A percentile compares a stretch with the other conserved stretches of the same genome.
Conservation (phyloP, 2,113 vertebrate species). For the Colius striatus region DNA sequence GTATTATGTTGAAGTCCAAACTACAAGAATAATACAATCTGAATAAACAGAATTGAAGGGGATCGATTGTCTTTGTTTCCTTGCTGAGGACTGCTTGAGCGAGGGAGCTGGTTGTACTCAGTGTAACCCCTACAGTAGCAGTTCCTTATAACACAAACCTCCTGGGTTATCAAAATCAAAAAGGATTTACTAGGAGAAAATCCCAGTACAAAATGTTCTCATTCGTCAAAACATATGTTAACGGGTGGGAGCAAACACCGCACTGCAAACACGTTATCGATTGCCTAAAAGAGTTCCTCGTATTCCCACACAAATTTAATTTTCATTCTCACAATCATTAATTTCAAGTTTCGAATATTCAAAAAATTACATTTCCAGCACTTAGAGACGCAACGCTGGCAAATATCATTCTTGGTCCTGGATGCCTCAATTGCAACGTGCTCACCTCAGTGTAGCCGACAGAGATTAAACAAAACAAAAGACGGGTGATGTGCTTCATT, state of each 20-base stretch:
- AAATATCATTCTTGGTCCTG: neutral
- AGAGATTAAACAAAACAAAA: conserved; percentile 41
- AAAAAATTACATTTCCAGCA: neutral
- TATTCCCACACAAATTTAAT: neutral
- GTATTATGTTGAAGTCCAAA: conserved; percentile 58
- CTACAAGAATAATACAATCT: neutral
- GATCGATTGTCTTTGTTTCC: conserved; percentile 23
- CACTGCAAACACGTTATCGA: accelerated
- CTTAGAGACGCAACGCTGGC: neutral
- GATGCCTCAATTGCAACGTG: neutral
- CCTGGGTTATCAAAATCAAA: neutral
- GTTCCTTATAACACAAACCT: neutral
- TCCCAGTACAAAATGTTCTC: neutral
- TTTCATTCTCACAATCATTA: neutral
- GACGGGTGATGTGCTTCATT: neutral
- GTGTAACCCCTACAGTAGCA: neutral
- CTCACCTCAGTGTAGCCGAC: neutral
- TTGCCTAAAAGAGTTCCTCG: neutral
- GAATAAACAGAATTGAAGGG: conserved; percentile 67
- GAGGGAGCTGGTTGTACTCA: neutral
- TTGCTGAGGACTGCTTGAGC: neutral
- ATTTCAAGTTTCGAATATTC: neutral
- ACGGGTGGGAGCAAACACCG: accelerated
- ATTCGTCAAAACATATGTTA: neutral
- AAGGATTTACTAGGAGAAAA: neutral